Percentiles rank a stretch among this genome's conserved stretches.
These are phyloP conservation scores for Notothenia rossii DNA, from an alignment of 2,113 vertebrate species.

Conservation along the genomic window DNA sequence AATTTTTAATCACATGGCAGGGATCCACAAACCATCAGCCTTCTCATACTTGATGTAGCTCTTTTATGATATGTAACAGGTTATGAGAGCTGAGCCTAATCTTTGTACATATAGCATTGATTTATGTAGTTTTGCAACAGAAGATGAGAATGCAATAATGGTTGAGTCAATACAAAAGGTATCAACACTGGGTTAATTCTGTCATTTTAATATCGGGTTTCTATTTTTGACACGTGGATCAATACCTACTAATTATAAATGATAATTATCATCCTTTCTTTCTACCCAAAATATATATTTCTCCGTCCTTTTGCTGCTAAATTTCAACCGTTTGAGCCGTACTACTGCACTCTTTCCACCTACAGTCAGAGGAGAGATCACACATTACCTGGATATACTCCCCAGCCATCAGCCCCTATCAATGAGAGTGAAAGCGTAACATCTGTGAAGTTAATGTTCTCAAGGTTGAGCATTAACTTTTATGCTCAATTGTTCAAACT, in stretches of 20 bases:
- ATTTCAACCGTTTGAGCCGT: not conserved
- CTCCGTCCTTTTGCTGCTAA: not conserved
- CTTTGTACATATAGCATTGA: not conserved
- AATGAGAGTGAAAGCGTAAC: not conserved
- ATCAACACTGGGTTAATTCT: too few species aligned
- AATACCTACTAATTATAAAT: not conserved
- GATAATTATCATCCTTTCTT: not conserved
- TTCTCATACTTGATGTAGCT: not conserved
- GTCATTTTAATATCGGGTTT: not conserved
- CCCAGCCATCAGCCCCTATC: not conserved
- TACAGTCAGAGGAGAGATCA: too few species aligned
- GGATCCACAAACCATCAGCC: not conserved
- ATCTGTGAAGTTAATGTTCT: not conserved
- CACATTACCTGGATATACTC: not conserved
- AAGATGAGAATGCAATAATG: not conserved
- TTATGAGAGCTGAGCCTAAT: not conserved
- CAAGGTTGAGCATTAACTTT: slow-evolving; percentile 9
- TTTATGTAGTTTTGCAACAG: not conserved
- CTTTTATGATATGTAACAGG: not conserved
- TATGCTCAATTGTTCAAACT: not conserved
- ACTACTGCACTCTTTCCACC: too few species aligned
- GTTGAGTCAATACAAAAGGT: not conserved
- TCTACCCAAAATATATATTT: not conserved
- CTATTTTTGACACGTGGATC: not conserved
- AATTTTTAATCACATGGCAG: not conserved